Percentiles rank a stretch among this genome's conserved stretches.
phyloP scores from a whole-genome alignment of 2,113 vertebrate genomes.

The Azemiops feae region DNA sequence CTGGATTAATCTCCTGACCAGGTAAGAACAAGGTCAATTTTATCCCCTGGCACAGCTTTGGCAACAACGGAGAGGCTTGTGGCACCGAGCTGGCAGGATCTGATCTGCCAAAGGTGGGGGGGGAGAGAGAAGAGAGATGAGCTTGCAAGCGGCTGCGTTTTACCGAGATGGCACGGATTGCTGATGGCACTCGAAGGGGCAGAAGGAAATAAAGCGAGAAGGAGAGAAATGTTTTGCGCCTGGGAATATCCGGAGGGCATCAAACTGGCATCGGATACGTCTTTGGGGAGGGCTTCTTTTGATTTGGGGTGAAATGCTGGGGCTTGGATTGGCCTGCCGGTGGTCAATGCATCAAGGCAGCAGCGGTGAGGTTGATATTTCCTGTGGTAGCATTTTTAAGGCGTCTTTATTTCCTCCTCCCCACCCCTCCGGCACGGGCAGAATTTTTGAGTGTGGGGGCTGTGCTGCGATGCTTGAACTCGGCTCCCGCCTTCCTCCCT shows the following conservation, averaged over 20 bases:
- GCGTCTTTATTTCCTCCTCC: rapidly evolving
- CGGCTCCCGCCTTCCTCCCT: not conserved
- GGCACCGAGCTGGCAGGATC: not conserved
- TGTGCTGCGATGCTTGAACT: not conserved
- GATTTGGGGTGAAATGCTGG: not conserved
- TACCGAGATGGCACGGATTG: not conserved
- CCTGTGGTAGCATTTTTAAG: not conserved
- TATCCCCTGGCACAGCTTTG: not conserved
- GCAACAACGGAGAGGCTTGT: not conserved
- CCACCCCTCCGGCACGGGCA: not conserved
- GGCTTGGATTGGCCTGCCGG: not conserved
- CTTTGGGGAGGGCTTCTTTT: not conserved
- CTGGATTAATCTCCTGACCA: not conserved
- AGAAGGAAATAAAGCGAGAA: too few species aligned
- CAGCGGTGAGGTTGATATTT: not conserved
- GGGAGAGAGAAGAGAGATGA: too few species aligned
- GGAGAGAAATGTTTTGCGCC: too few species aligned
- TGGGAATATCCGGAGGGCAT: not conserved
- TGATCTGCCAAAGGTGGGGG: not conserved
- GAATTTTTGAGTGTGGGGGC: not conserved
- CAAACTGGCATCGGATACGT: not conserved
- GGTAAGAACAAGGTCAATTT: not conserved
- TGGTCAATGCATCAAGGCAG: not conserved
- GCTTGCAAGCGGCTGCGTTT: not conserved
- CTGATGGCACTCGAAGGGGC: not conserved